phyloP scores from a whole-genome alignment of 2,113 vertebrate genomes.

The Triplophysa tibetana region DNA sequence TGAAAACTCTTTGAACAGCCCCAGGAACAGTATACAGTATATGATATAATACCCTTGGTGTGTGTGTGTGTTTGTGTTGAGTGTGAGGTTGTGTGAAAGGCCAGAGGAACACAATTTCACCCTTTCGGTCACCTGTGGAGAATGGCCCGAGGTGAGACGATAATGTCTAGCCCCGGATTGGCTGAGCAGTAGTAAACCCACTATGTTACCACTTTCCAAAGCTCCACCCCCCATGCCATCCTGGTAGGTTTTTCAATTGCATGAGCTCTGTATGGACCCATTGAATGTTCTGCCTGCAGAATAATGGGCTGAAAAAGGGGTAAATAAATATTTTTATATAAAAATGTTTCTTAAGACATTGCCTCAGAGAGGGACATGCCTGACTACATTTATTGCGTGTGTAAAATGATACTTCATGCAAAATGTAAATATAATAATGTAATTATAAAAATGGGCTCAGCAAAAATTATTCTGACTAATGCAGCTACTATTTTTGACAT shows the following conservation, averaged over 20 bases:
- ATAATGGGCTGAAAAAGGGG: slow-evolving; percentile 34
- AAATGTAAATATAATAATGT: too few relatives aligned
- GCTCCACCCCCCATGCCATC: slow-evolving; percentile 37
- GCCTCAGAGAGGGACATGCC: too few relatives aligned
- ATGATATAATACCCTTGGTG: slow-evolving; percentile 1
- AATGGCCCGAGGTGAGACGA: background rate
- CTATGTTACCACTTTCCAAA: slow-evolving; percentile 43
- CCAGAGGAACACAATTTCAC: background rate
- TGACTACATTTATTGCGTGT: too few relatives aligned
- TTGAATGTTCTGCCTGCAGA: background rate
- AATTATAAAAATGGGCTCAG: too few relatives aligned
- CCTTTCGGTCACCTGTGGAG: slow-evolving; percentile 10
- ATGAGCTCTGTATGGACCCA: background rate
- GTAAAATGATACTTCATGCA: too few relatives aligned
- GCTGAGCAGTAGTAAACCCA: slow-evolving; percentile 26
- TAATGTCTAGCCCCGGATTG: background rate
- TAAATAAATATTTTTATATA: too few relatives aligned
- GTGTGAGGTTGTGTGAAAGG: slow-evolving; percentile 20
- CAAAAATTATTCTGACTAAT: too few relatives aligned
- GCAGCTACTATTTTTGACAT: too few relatives aligned
- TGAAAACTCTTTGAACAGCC: background rate
- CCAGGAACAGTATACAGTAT: background rate
- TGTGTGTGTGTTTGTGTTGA: slow-evolving; percentile 35
- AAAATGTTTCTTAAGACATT: too few relatives aligned
- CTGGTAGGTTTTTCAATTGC: slow-evolving; percentile 17